Conservation (phyloP, 2,797 vertebrate species). For the Enteromius trimaculatus region DNA sequence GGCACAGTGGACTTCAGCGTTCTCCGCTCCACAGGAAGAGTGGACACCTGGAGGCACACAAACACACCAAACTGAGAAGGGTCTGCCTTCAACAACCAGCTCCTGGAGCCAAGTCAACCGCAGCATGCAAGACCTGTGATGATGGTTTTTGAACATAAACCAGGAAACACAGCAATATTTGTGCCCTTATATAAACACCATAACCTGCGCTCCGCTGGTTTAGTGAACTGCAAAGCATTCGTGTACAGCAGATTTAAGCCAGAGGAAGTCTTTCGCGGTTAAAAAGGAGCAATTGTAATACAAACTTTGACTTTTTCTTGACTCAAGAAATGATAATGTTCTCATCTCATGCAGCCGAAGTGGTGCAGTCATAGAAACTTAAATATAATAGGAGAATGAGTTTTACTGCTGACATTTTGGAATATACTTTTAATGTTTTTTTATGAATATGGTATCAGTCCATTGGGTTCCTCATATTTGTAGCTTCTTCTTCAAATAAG, state of each 20-base stretch:
- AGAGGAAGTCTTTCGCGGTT: neutral
- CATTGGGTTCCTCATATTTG: neutral
- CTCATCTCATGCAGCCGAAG: neutral
- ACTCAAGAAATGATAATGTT: neutral
- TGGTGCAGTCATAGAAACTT: no score
- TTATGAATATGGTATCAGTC: neutral
- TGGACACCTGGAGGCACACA: constrained; percentile 80
- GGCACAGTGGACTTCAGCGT: constrained; percentile 92
- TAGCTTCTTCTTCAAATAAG: neutral
- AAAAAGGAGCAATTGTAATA: neutral
- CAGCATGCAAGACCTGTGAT: neutral
- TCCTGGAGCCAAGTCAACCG: neutral
- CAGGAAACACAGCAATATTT: neutral
- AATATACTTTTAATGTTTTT: neutral
- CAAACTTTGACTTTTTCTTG: neutral
- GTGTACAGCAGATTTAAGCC: neutral
- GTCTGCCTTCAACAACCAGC: neutral
- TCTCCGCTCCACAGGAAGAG: constrained; percentile 88
- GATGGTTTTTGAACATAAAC: neutral
- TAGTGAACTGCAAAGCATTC: neutral
- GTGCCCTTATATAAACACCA: neutral
- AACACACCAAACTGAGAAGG: neutral
- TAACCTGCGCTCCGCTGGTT: neutral
- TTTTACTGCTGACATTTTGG: neutral
- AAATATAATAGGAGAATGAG: neutral